Evolutionary conservation across 2,113 vertebrate species (phyloP).

Genomic region (Zosterops pallidus): DNA sequence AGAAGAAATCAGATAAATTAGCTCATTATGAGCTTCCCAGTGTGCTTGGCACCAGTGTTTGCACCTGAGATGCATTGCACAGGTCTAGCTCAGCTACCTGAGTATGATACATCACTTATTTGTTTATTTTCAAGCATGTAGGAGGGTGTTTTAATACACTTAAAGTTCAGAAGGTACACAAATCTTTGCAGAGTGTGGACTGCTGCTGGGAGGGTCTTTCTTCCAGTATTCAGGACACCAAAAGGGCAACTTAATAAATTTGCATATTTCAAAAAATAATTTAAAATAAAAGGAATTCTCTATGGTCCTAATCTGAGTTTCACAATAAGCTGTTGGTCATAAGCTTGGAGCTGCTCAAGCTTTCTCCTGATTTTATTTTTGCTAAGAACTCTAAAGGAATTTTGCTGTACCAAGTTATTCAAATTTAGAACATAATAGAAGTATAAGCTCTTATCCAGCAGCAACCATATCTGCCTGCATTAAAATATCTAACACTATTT

Average conservation of each 20-base stretch:
- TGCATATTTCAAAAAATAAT: neutral
- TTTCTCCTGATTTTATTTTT: conserved; percentile 45
- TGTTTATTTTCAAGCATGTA: neutral
- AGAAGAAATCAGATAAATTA: neutral
- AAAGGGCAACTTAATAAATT: neutral
- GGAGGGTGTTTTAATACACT: neutral
- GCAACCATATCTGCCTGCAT: conserved; percentile 54
- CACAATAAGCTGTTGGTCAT: neutral
- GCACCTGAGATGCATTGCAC: neutral
- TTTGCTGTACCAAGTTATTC: conserved; percentile 46
- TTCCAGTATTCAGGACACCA: neutral
- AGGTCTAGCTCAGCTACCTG: neutral
- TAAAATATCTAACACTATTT: conserved; percentile 71
- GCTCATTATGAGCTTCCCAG: neutral
- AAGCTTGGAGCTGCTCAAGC: neutral
- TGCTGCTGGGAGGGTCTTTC: rapidly evolving
- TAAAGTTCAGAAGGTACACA: neutral
- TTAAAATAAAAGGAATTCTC: neutral
- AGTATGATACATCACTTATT: neutral
- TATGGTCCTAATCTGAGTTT: neutral
- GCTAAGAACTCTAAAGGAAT: conserved; percentile 18
- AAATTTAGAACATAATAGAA: conserved; percentile 68
- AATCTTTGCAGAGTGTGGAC: neutral
- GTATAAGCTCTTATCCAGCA: conserved; percentile 60
- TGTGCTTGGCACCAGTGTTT: neutral